phyloP scores from a whole-genome alignment of 2,113 vertebrate genomes.

The Misgurnus anguillicaudatus region DNA sequence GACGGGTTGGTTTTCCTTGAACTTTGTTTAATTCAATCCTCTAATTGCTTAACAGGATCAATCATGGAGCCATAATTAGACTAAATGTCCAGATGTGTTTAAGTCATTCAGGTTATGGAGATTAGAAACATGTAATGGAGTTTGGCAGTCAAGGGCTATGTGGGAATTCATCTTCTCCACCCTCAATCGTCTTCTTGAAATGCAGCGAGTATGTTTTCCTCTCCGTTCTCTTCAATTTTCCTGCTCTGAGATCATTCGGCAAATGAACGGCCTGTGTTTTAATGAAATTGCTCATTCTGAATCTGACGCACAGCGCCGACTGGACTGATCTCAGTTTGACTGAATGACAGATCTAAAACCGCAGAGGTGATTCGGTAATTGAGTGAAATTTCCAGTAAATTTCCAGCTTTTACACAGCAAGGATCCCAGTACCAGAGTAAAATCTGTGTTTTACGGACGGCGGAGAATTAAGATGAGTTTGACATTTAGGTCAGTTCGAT shows the following conservation, averaged over 20 bases:
- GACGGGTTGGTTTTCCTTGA: slow-evolving; percentile 35
- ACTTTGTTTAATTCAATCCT: slow-evolving; percentile 48
- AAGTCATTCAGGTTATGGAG: slow-evolving; percentile 27
- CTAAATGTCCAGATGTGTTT: slow-evolving; percentile 45
- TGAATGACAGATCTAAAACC: slow-evolving; percentile 21
- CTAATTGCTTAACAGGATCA: slow-evolving; percentile 54
- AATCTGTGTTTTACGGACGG: slow-evolving; percentile 17
- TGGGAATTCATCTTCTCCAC: slow-evolving; percentile 33
- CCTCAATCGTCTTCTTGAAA: slow-evolving; percentile 16
- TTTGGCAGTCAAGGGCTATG: slow-evolving; percentile 36
- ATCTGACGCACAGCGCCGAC: slow-evolving; percentile 2
- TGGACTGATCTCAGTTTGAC: neutral
- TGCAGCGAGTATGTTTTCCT: neutral
- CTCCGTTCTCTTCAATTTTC: neutral
- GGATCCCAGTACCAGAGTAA: slow-evolving; percentile 14
- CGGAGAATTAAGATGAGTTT: slow-evolving; percentile 34
- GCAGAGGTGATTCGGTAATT: slow-evolving; percentile 12
- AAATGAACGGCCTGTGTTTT: neutral
- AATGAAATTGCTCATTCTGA: neutral
- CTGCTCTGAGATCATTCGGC: neutral
- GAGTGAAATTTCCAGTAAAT: slow-evolving; percentile 22
- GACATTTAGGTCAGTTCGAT: slow-evolving; percentile 43
- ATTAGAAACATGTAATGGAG: slow-evolving; percentile 38
- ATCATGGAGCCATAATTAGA: slow-evolving; percentile 50
- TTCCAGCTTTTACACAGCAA: neutral